Base-by-base conservation (phyloP, 2,113 vertebrate genomes). In the Lasiurus borealis region DNA sequence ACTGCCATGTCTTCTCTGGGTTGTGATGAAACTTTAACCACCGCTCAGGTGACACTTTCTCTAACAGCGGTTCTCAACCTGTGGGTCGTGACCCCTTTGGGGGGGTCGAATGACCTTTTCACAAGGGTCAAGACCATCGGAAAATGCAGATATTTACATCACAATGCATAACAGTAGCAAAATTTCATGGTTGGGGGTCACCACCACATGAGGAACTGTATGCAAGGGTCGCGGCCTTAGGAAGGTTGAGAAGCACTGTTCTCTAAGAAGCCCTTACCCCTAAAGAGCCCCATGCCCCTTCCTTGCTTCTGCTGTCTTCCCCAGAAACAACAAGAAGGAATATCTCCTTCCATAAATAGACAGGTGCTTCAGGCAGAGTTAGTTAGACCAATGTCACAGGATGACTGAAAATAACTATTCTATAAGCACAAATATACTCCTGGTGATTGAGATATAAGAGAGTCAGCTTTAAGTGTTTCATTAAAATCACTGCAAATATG, bases 401-500 rank as follows among this genome's bases (percentile, higher is more conserved):
- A 80, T 93, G 91, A 91, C 68, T 85, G 64, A 90, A 97, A 76
- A 50, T 10, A 3, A 18, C 66, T 84, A 48, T 66, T 97, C 93
- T 34, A 71, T 54, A 86, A 94, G 75, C 36, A 95, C 64, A 75
- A 96, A 97, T 62, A 87, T 36, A 95, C 18, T n/a, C 87, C 66
- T 77, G 25, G 89, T 50, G 40, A 98, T 0, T 96, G 94, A 98
- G 92, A 97, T 85, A 95, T 73, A 88, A 97, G 95, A 97, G 95
- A 97, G 72, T 69, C 1, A 96, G 23, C 95, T 97, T 97, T 95
- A 97, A 97, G 84, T 54, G 80, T 98, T 98, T 97, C 88, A 97
- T 97, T 98, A 97, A 98, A 98, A 98, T 94, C n/a, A 80, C 71
- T 85, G 77, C 69, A 97, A 98, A 97, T 97, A 95, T 77, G 85